Evolutionary conservation across 2,797 vertebrate genomes (phyloP).

Genomic region (Tangara arthus): DNA sequence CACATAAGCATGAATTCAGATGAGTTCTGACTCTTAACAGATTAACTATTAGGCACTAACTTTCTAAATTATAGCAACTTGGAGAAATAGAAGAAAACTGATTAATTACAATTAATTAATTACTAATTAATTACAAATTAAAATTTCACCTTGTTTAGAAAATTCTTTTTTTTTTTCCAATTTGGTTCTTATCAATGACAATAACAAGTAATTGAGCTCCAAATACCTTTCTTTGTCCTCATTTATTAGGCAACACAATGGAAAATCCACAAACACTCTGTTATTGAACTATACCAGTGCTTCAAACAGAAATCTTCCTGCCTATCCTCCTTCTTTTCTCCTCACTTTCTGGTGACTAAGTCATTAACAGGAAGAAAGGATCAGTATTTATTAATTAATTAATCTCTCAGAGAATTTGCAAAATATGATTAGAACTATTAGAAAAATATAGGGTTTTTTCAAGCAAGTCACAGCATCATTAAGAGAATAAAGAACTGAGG

Average conservation of each 20-base stretch:
- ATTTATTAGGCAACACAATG: background rate
- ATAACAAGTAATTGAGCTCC: background rate
- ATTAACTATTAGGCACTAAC: background rate
- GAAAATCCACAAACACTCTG: background rate
- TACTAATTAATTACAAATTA: background rate
- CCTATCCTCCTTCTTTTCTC: background rate
- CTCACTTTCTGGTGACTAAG: background rate
- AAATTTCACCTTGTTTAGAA: background rate
- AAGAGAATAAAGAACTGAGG: background rate
- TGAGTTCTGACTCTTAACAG: background rate
- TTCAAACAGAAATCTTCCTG: background rate
- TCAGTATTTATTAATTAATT: background rate
- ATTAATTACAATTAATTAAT: background rate
- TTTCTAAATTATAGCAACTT: background rate
- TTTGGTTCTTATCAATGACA: background rate
- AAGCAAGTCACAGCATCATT: background rate
- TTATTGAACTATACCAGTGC: background rate
- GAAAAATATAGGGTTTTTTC: fast-evolving
- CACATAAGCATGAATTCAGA: background rate
- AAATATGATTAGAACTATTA: background rate
- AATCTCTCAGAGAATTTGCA: background rate
- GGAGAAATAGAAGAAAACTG: background rate
- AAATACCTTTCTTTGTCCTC: background rate
- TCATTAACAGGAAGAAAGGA: background rate
- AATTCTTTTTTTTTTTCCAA: background rate